Conservation (phyloP, 2,797 vertebrate genomes). For the Lophotriccus pileatus region DNA sequence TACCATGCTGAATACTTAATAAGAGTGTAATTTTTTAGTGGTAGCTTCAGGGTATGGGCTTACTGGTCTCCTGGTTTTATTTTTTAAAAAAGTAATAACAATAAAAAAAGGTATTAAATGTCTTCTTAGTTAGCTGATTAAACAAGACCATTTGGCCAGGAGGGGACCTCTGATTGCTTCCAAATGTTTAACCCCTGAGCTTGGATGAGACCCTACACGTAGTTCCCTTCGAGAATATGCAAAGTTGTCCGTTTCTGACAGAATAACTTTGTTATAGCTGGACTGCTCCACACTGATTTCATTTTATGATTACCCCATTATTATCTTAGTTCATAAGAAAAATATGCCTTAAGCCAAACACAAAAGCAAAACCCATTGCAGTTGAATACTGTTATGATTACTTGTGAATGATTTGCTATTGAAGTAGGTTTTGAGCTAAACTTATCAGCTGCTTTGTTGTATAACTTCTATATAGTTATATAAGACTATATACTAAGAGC, state of each 20-base stretch:
- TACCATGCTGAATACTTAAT: background rate
- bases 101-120: background rate
- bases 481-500: background rate
- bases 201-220: conserved; percentile 60
- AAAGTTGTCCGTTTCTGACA: conserved; percentile 56
- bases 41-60: conserved; percentile 2
- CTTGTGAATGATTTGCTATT: background rate
- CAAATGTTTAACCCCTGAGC: conserved; percentile 73
- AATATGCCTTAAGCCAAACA: conserved; percentile 54
- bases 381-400: conserved; percentile 18
- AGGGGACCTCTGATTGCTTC: conserved; percentile 72
- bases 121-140: conserved; percentile 45
- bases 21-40: background rate
- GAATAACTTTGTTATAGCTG: conserved; percentile 66
- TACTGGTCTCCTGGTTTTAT: background rate
- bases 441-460: background rate
- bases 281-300: conserved; percentile 47
- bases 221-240: conserved; percentile 69
- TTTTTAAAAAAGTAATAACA: background rate
- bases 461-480: background rate
- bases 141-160: conserved; percentile 50
- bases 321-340: conserved; percentile 65
- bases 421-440: background rate
- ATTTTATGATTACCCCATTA: conserved; percentile 39
- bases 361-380: conserved; percentile 20